Evolutionary conservation across 2,113 vertebrate genomes (phyloP).

Genomic region (Corydoras sp.): DNA sequence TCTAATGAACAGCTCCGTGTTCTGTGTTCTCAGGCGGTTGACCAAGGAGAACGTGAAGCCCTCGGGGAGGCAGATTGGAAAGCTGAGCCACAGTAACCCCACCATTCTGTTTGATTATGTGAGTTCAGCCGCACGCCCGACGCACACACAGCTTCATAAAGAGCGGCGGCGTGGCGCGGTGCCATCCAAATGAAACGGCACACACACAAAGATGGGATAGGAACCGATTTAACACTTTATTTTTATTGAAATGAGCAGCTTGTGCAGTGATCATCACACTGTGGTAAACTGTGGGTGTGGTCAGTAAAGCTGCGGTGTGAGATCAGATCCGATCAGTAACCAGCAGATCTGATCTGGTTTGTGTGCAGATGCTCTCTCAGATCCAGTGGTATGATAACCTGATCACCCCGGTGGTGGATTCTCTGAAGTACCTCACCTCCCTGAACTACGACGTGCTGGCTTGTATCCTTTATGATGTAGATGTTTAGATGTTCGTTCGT

Average conservation of each 20-base stretch:
- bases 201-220: too few species aligned
- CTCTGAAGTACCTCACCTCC: constrained; percentile 97
- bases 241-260: too few species aligned
- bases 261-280: too few species aligned
- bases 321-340: neutral
- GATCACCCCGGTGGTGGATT: constrained; percentile 95
- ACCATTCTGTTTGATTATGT: constrained; percentile 99
- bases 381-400: constrained; percentile 98
- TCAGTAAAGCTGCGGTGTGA: too few species aligned
- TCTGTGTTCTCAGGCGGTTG: constrained; percentile 71
- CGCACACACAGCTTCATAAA: constrained; percentile 22
- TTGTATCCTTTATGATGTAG: constrained; percentile 83
- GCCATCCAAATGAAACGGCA: too few species aligned
- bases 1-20: neutral
- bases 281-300: too few species aligned
- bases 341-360: neutral
- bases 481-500: neutral
- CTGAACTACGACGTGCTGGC: constrained; percentile 96
- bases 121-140: constrained; percentile 57
- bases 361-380: constrained; percentile 87
- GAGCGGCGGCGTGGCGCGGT: neutral
- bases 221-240: too few species aligned
- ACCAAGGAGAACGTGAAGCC: constrained; percentile 99
- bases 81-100: constrained; percentile 98
- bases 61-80: constrained; percentile 97